phyloP scores from a whole-genome alignment of 2,113 vertebrate species.

The Apteryx owenii region DNA sequence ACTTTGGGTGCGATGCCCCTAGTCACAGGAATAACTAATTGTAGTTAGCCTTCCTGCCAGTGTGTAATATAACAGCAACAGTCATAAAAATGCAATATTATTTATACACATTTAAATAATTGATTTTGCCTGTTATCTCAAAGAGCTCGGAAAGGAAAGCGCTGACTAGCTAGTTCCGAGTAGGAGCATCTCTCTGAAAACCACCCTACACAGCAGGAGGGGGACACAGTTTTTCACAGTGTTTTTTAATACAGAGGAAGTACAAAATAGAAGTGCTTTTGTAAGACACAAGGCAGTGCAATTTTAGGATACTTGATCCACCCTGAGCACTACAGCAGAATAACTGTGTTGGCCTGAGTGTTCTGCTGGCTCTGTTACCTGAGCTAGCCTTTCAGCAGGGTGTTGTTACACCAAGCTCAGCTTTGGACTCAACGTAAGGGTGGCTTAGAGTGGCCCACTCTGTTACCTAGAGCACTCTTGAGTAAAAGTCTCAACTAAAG shows the following conservation, averaged over 20 bases:
- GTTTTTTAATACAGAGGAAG: neutral
- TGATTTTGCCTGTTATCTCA: neutral
- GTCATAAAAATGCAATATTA: neutral
- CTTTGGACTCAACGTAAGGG: neutral
- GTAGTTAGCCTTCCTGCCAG: neutral
- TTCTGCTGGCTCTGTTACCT: neutral
- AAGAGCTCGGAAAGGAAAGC: neutral
- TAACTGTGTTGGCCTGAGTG: neutral
- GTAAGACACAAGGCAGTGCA: neutral
- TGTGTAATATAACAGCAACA: neutral
- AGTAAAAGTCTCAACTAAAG: neutral
- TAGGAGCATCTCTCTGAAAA: neutral
- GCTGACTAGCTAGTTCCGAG: neutral
- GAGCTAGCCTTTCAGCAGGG: neutral
- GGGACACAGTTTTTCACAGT: neutral
- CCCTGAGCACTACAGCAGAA: neutral
- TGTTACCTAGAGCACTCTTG: neutral
- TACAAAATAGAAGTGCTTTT: neutral
- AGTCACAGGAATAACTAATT: neutral
- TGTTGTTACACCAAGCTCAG: neutral
- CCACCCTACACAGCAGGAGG: neutral
- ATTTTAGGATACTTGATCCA: neutral
- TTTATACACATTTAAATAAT: neutral
- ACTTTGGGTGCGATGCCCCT: neutral
- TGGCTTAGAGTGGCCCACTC: too few species aligned